Conservation (phyloP, 1,140 invertebrate species). For the Trissolcus basalis region DNA sequence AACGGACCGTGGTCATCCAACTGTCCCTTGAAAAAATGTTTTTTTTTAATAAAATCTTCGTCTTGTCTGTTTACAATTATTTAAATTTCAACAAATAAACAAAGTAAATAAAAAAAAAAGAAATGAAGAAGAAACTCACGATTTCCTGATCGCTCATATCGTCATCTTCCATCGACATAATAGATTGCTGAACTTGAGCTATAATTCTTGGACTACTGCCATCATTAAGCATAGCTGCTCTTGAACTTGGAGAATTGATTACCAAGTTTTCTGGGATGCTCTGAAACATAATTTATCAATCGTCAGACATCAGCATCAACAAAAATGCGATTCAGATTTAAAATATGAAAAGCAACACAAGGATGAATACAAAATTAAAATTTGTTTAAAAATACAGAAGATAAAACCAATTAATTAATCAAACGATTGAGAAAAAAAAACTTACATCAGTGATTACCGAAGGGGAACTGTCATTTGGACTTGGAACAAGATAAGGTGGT, state of each 20-base stretch:
- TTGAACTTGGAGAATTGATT: constrained; percentile 61
- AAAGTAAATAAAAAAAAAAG: no score
- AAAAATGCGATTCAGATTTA: no score
- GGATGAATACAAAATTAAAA: no score
- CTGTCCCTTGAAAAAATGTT: constrained; percentile 75
- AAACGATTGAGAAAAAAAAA: no score
- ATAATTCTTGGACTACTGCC: constrained; percentile 66
- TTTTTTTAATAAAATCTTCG: not conserved
- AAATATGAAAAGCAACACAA: not conserved
- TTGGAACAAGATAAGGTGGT: constrained; percentile 83
- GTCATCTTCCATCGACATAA: constrained; percentile 96
- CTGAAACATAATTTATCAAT: constrained; percentile 30
- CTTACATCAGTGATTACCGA: constrained; percentile 70
- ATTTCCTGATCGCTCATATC: constrained; percentile 90
- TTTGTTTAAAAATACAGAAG: no score
- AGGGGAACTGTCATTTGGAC: constrained; percentile 66
- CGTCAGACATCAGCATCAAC: no score
- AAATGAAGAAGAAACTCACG: constrained; percentile 73
- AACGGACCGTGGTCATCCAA: constrained; percentile 88
- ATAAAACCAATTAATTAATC: no score
- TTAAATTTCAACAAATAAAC: no score
- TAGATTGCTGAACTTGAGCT: constrained; percentile 81
- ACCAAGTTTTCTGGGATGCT: constrained; percentile 64
- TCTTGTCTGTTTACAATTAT: no score
- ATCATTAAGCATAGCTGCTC: constrained; percentile 59